A percentile compares a stretch with the other conserved stretches of the same genome.
phyloP scores from a whole-genome alignment of 1,140 invertebrate species.

The Drosophila nigrodunni region DNA sequence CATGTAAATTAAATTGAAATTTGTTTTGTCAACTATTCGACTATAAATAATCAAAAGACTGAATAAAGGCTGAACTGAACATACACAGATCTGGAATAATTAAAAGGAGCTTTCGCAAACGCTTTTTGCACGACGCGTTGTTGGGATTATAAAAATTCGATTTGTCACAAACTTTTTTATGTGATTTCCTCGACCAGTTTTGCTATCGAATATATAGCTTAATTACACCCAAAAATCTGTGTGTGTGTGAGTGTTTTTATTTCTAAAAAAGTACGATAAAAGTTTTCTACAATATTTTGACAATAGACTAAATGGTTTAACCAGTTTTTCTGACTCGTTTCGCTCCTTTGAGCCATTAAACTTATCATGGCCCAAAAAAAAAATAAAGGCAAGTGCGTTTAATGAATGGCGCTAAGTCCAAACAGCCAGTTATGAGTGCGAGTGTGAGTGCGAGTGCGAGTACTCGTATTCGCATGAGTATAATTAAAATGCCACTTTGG shows the following conservation, averaged over 20 bases:
- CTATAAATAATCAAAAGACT: too few species aligned
- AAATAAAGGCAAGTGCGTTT: constrained; percentile 29
- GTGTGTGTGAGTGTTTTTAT: background rate
- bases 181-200: constrained; percentile 2
- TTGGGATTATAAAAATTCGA: constrained; percentile 2
- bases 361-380: constrained; percentile 12
- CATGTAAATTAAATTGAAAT: too few species aligned
- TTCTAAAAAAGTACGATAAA: constrained; percentile 1
- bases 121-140: background rate
- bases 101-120: background rate
- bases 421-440: constrained; percentile 5
- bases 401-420: constrained; percentile 45
- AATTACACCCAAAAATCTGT: background rate
- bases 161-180: constrained; percentile 1
- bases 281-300: constrained; percentile 37
- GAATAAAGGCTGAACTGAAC: too few species aligned
- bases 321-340: constrained; percentile 20
- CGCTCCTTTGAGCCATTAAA: constrained; percentile 33
- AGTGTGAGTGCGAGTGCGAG: background rate
- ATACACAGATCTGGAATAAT: constrained; percentile 1
- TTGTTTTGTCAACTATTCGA: too few species aligned
- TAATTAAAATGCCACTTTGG: constrained; percentile 60
- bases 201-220: constrained; percentile 5
- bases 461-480: constrained; percentile 22
- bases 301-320: constrained; percentile 41